A percentile compares a stretch with the other conserved stretches of the same genome.
Conservation (phyloP, 2,797 vertebrate species). For the Pygocentrus nattereri region DNA sequence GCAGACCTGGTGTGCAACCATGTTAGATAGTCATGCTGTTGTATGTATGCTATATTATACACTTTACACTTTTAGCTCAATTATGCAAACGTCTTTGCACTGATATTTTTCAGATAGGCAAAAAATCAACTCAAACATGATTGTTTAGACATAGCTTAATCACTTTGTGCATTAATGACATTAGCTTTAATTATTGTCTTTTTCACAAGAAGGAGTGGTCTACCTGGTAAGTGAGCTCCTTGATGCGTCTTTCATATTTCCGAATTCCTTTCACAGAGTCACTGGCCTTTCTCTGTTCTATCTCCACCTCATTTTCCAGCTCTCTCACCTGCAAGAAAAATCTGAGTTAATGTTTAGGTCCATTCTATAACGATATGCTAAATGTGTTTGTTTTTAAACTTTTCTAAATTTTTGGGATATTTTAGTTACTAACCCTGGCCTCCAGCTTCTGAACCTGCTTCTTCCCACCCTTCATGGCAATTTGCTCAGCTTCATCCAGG, state of each 20-base stretch:
- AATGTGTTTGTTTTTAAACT: neutral
- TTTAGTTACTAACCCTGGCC: constrained; percentile 64
- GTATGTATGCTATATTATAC: no score
- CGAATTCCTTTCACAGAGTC: constrained; percentile 67
- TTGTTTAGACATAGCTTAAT: no score
- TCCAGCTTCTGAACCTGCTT: constrained; percentile 82
- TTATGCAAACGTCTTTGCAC: neutral
- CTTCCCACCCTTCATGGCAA: constrained; percentile 79
- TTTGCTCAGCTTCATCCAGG: constrained; percentile 83
- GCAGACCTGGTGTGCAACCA: neutral
- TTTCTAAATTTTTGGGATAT: neutral
- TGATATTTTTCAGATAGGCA: no score
- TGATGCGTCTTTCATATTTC: constrained; percentile 89
- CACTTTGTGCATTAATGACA: no score
- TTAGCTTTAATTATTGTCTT: no score
- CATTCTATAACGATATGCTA: neutral
- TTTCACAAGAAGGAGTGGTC: neutral
- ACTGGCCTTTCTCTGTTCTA: constrained; percentile 56
- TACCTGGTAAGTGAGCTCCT: constrained; percentile 93
- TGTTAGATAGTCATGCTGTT: neutral
- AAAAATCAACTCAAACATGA: no score
- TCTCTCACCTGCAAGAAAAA: constrained; percentile 53
- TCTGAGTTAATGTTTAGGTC: neutral
- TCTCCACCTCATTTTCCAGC: constrained; percentile 70
- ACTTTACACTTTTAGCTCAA: no score